Evolutionary conservation across 2,888 invertebrate species (phyloP), one percentile per base, ranked within the genome.

Genomic region (Rotaria macrura): DNA sequence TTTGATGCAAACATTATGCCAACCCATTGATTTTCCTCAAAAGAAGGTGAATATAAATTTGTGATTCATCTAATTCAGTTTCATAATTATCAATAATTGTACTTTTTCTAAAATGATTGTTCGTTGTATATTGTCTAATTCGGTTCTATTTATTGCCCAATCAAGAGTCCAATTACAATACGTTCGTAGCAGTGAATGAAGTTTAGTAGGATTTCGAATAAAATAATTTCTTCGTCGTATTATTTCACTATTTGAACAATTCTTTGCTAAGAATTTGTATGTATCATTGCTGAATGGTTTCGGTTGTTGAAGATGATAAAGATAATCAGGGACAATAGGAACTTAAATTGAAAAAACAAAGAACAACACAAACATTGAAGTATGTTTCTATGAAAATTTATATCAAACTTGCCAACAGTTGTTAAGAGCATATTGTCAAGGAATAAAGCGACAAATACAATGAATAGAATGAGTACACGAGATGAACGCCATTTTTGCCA

Each of bases 381-480:
- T n/a, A n/a, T n/a, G n/a, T n/a, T n/a, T n/a, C n/a, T n/a, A n/a
- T n/a, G n/a, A n/a, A n/a, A 52, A 47, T 14, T 25, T 47, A 9
- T 10, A 6, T 20, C 2, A 10, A 25, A 43, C 43, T 94, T 91
- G 97, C 99, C 99, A 88, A 99, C 97, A 88, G 96, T 96, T 88
- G 99, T 99, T 87, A 99, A 94, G 88, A 99, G 93, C 98, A 99
- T 99, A 92, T 99, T 99, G 93, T 99, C 99, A 89, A 99, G 93
- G 87, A 99, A 94, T 87, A 99, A 93, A 38, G 99, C 98, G 88
- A 99, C 95, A 91, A 97, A 98, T 85, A 99, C 99, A 90, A 99
- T 97, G 90, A 98, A 93, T 88, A 99, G 93, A 86, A 99, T 95
- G 89, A 98, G 93, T 89, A 94, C 94, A 89, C 95, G 93, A 89